Evolutionary conservation across 2,797 vertebrate genomes (phyloP), one percentile per base, ranked within the genome.

Genomic region (Zalophus californianus): DNA sequence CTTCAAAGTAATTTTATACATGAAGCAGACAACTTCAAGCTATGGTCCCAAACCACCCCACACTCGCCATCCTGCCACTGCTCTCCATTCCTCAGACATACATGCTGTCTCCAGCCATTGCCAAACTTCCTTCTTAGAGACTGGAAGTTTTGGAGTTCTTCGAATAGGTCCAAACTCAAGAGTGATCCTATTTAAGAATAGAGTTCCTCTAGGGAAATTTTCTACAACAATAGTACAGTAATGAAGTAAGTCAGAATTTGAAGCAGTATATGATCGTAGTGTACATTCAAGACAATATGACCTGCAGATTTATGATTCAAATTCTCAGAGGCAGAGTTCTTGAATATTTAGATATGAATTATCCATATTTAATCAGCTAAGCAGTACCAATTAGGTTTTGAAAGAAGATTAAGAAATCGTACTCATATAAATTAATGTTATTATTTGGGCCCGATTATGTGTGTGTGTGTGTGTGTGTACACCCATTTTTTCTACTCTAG

Each of bases 1-100:
- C 66, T 97, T 88, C 82, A 95, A 88, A 86, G 64, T 52, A 70
- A 88, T 52, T 72, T 90, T 23, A 82, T 20, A 44, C 23, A 89
- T 66, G 62, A 96, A 79, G 25, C 62, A 44, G 44, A 5, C 48
- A 80, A 85, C 77, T 87, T 97, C 35, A 78, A 56, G 58, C 29
- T 75, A 7, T n/a, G 18, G 25, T 77, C 50, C 21, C 48, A 56
- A 75, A 44, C 4, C 50, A 58, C 16, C n/a, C 23, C 12, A 35
- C 14, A 25, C 2, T 3, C 27, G 84, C 41, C 21, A 29, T 16
- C 12, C 32, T 5, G 15, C 8, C 48, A 27, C 32, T 7, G 56
- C 11, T 68, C 50, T 41, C 58, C 7, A 48, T 10, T 32, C 32
- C 23, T 62, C 32, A 83, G 32, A 77, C 32, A 87, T 41, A 73